Evolutionary conservation across 64 coral and sea anemone species (phyloP), one percentile per base, ranked within the genome.

Genomic region (Dendrophyllia cribrosa): DNA sequence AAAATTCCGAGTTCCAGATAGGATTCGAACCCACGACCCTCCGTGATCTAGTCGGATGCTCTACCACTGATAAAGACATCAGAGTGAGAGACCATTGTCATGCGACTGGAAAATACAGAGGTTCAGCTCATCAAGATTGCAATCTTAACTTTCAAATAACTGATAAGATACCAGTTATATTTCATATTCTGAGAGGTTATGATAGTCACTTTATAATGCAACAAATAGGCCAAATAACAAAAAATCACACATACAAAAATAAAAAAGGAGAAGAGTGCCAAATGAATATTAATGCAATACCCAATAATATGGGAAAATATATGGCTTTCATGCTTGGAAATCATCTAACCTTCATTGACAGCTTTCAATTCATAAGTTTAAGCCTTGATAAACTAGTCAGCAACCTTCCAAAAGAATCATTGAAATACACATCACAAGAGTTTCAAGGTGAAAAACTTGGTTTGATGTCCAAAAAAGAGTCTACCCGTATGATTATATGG

Each of bases 111-210:
- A 77, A 44, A 77, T 46, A 46, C 2, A 43, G 74, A 46, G 10
- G 74, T 20, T 77, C 44, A 20, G 12, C 45, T 17, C 74, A 77
- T 47, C 74, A 77, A 46, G 11, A 77, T 77, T 77, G 74, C 34
- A 45, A 49, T n/a, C 3, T 44, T 2, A 77, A 77, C 10, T 21
- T 77, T 77, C 2, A 21, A 50, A 55, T 77, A 7, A 77, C 6
- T 20, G 51, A 19, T 2, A 47, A 77, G 20, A 44, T 77, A 77
- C 74, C 74, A 6, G 24, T 44, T 3, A 44, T 47, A 24, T 77
- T 77, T 7, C 74, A 77, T 55, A 77, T 26, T 55, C 2, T 77
- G 3, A 0, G 74, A 45, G 10, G 74, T 43, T 77, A 77, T 55
- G 51, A 77, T 7, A 46, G 26, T 20, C 74, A 77, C 14, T 77